Conservation (phyloP, 1,140 invertebrate genomes). For the Chironomus striatipennis region DNA sequence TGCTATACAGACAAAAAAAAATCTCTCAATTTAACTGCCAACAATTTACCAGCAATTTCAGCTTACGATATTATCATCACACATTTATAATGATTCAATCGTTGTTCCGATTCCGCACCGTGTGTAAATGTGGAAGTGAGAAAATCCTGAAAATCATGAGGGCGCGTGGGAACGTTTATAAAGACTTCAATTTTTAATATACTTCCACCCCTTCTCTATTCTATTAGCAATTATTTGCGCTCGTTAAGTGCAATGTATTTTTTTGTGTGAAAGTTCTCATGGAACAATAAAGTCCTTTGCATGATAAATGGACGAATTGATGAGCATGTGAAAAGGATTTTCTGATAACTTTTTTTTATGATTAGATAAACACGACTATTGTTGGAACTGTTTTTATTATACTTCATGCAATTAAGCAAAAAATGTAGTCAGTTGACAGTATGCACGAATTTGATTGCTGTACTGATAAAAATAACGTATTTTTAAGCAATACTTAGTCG, state of each 20-base stretch:
- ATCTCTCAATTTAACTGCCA: neutral
- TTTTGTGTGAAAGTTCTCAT: neutral
- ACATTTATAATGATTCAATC: neutral
- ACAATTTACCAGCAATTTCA: neutral
- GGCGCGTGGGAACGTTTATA: conserved; percentile 15
- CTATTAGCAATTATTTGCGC: conserved; percentile 15
- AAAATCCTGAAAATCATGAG: conserved; percentile 11
- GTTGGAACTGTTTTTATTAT: too few species aligned
- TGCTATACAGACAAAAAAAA: too few species aligned
- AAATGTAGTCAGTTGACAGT: too few species aligned
- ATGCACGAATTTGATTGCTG: too few species aligned
- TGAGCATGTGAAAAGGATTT: too few species aligned
- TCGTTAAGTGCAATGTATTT: neutral
- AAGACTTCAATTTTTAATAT: neutral
- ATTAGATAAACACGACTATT: too few species aligned
- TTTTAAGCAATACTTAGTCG: too few species aligned
- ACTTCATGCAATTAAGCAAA: too few species aligned
- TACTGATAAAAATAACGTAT: too few species aligned
- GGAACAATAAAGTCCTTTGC: neutral
- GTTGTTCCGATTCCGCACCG: neutral
- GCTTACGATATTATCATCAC: too few species aligned
- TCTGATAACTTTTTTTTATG: too few species aligned
- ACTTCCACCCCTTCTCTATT: neutral
- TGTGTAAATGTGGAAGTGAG: neutral
- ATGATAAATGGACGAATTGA: too few species aligned